phyloP scores from a whole-genome alignment of 2,113 vertebrate genomes.

The Microtus richardsoni region DNA sequence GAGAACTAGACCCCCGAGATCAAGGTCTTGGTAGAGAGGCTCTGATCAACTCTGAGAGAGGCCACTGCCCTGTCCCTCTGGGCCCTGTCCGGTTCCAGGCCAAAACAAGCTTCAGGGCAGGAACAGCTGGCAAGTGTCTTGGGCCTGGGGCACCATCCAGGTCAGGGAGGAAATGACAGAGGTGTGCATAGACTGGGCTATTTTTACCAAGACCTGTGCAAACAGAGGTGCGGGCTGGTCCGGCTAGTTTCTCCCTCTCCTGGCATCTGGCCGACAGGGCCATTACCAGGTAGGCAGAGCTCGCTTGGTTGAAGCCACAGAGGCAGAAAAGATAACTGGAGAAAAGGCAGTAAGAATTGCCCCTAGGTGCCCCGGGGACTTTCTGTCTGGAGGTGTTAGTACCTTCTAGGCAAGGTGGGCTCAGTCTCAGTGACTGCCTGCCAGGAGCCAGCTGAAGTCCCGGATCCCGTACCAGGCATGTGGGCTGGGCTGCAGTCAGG shows the following conservation, averaged over 20 bases:
- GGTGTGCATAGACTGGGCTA: background rate
- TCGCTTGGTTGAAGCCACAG: background rate
- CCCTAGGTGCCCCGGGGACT: background rate
- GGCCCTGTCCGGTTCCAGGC: background rate
- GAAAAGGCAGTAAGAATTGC: background rate
- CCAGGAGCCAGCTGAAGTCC: background rate
- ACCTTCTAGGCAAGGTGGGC: background rate
- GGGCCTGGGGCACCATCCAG: conserved; percentile 32
- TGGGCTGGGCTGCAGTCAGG: background rate
- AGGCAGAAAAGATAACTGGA: background rate
- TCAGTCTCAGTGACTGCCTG: background rate
- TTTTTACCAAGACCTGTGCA: conserved; percentile 73
- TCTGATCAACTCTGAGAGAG: too few relatives aligned
- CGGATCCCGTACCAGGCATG: background rate
- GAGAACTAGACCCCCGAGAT: background rate
- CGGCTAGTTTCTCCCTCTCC: background rate
- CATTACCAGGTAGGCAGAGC: background rate
- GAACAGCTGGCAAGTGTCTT: conserved; percentile 12
- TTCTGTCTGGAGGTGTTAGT: background rate
- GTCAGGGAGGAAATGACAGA: conserved; percentile 40
- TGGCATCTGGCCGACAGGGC: background rate
- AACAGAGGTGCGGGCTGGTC: conserved; percentile 6
- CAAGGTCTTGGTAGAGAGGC: background rate
- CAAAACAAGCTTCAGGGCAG: background rate
- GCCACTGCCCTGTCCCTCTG: background rate